These are phyloP conservation scores for Nymphalis polychloros DNA, from an alignment of 2,888 invertebrate species.

Conservation along the genomic window DNA sequence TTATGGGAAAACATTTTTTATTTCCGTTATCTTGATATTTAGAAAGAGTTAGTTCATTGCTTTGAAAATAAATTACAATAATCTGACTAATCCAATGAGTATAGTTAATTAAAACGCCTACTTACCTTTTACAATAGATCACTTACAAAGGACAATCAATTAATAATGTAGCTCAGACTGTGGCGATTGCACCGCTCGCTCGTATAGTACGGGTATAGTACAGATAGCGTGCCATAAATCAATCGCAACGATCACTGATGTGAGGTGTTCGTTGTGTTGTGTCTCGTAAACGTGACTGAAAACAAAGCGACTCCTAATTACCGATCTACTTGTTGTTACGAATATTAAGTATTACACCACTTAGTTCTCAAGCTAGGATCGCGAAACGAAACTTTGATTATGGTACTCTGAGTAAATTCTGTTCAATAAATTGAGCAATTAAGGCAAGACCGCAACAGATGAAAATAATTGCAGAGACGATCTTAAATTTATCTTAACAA, in stretches of 20 bases:
- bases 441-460: no score
- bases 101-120: conserved; percentile 1
- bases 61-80: background rate
- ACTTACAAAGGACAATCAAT: background rate
- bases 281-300: conserved; percentile 28
- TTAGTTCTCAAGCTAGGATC: conserved; percentile 2
- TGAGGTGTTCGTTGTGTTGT: conserved; percentile 4
- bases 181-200: background rate
- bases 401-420: background rate
- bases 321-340: conserved; percentile 53
- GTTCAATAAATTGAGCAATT: background rate
- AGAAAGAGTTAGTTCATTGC: background rate
- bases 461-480: no score
- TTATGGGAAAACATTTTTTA: no score
- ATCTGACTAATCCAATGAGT: background rate
- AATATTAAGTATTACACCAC: conserved; percentile 39
- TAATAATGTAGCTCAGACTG: background rate
- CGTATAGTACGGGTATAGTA: background rate
- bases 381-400: background rate
- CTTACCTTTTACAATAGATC: conserved; percentile 2
- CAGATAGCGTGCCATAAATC: conserved; percentile 13
- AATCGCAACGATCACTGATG: conserved; percentile 13
- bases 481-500: no score
- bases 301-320: conserved; percentile 52
- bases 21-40: background rate